These are phyloP conservation scores for Apocrypta bakeri DNA, from an alignment of 1,140 invertebrate species.

Conservation along the genomic window DNA sequence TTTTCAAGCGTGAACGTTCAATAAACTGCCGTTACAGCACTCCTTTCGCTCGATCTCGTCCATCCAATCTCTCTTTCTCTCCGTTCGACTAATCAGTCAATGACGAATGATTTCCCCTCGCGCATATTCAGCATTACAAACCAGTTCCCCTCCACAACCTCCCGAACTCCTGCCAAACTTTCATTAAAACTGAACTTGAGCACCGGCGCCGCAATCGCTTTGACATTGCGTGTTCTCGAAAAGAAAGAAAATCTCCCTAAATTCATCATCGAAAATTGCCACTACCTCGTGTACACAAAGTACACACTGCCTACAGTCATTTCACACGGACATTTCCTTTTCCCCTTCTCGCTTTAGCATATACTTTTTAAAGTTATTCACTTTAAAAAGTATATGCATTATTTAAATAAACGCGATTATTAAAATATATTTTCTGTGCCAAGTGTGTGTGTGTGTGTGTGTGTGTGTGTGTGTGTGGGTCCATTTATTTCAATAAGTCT, in stretches of 20 bases:
- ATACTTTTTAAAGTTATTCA: no score
- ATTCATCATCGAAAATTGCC: no score
- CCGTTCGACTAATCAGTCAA: not conserved
- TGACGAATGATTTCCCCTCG: constrained; percentile 28
- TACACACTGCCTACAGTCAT: no score
- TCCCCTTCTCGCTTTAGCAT: no score
- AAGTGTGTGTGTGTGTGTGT: no score
- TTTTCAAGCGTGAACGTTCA: not conserved
- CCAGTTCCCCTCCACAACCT: not conserved
- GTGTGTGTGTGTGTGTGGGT: no score
- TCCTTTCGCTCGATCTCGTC: not conserved
- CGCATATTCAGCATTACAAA: not conserved
- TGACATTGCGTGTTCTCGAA: constrained; percentile 42
- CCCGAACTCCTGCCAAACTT: not conserved
- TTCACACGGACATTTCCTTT: no score
- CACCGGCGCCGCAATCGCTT: constrained; percentile 3
- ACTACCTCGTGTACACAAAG: no score
- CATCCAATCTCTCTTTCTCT: not conserved
- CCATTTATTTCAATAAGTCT: no score
- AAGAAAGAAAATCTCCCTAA: not conserved
- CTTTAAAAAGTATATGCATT: no score
- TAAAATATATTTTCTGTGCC: no score
- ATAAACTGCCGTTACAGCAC: not conserved
- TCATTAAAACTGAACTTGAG: constrained; percentile 42
- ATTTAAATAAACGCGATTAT: no score